Base-by-base conservation (phyloP, 1,140 invertebrate genomes). In the Apolygus lucorum region DNA sequence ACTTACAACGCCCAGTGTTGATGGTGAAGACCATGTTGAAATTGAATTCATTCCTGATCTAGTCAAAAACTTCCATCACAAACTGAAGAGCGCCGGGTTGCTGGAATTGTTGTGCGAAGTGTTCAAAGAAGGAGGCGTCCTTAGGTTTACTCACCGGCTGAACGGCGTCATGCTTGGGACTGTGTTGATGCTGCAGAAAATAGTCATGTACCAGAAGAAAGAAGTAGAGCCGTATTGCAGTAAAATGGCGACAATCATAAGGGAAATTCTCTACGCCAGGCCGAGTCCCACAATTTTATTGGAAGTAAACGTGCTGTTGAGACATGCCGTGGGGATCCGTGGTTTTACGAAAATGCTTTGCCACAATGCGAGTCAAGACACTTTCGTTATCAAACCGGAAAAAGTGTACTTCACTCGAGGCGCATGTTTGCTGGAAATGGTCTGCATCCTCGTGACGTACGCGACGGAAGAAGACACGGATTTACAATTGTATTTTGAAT, bases 11-110 rank as follows among this genome's bases (percentile, higher is more conserved):
- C 34, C 34, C 4, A 42, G 17, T 42, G 4, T 4, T 42, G 22
- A 14, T 17, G 4, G 13, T 24, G 22, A 59, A 8, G 54, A 59
- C 11, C 2, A 59, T 4, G 22, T 59, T 24, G 54, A 59, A 59
- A 59, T 59, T 59, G 54, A 59, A 59, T 59, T 59, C 22, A 59
- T 59, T 17, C 54, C 54, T 59, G 54, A 59, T 24, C 22, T 59
- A 59, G 11, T 59, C 2, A 59, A 59, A 21, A 11, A 59, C 54
- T 59, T 59, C 22, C 54, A 24, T 24, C 54, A 66, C n/a, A 66
- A 66, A 42, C 64, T 66, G 26, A 66, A 66, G n/a, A 29, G 34
- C 64, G 64, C 64, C 24, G 64, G 27, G 1, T 66, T 66, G 27
- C 28, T 66, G 1, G 64, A 66, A 21, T 26, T 66, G 27, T 21